Evolutionary conservation across 2,113 vertebrate genomes (phyloP), one percentile per base, ranked within the genome.

Genomic region (Etheostoma spectabile): DNA sequence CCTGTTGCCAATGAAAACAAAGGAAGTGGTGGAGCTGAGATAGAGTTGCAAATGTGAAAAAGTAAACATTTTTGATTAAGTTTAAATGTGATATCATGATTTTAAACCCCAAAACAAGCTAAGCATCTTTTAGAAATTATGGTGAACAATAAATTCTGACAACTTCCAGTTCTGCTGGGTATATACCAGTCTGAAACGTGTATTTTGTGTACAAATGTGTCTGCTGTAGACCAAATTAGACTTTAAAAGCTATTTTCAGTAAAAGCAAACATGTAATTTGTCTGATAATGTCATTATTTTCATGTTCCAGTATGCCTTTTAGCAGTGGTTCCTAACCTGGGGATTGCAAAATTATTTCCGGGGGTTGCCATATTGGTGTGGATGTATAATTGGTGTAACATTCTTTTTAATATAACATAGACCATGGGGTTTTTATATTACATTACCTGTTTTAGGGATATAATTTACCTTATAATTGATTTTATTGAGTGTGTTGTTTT

Each of bases 41-140:
- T 88, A 72, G 92, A 94, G 79, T 74, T 85, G 80, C 88, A 91
- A 57, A 73, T 89, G 45, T 92, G 79, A 92, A 15, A 74, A 56
- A 53, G 35, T 74, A 64, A 67, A 38, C 5, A 15, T 42, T 55
- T 85, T 27, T 69, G 15, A 56, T 16, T 55, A 52, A 53, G 1
- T 68, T 52, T 18, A 15, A 69, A 77, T 66, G 5, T 57, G 2
- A 45, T 27, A 10, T 48, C 80, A 53, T 73, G 57, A n/a, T 74
- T 81, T 74, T 52, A 7, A 79, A 52, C 35, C 53, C 15, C 19
- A 8, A 38, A 51, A 42, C 57, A 77, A 74, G 48, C 10, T 74
- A 68, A 46, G n/a, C 49, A 33, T 84, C 57, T 71, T 46, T 10
- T 27, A 66, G 24, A 62, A 64, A 45, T 35, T 2, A 45, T 52